phyloP scores from a whole-genome alignment of 2,797 vertebrate genomes.

The Champsocephalus esox region DNA sequence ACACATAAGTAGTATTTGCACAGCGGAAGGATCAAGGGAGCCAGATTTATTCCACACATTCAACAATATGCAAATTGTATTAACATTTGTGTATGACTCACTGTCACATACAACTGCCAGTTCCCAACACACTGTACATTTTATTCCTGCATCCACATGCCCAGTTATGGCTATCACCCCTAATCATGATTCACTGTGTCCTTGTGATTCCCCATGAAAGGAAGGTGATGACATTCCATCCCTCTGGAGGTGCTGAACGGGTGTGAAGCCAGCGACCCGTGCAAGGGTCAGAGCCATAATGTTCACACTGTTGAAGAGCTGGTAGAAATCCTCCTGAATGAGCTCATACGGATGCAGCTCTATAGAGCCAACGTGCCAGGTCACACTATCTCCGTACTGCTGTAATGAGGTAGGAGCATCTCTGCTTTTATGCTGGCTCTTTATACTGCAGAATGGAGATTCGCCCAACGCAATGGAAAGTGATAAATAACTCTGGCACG shows the following conservation, averaged over 20 bases:
- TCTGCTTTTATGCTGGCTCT: conserved; percentile 35
- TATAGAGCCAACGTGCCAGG: conserved; percentile 29
- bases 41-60: neutral
- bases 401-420: conserved; percentile 59
- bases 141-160: conserved; percentile 16
- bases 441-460: conserved; percentile 57
- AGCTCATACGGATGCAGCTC: conserved; percentile 43
- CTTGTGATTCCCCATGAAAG: conserved; percentile 48
- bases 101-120: conserved; percentile 7
- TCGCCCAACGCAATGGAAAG: conserved; percentile 49
- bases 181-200: conserved; percentile 51
- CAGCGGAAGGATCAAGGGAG: neutral
- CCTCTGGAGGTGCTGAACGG: conserved; percentile 12
- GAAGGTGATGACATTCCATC: conserved; percentile 44
- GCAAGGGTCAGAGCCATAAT: conserved; percentile 19
- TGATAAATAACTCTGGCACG: conserved; percentile 80
- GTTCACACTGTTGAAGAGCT: conserved; percentile 20
- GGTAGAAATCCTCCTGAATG: conserved; percentile 34
- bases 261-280: conserved; percentile 46
- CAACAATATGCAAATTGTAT: conserved; percentile 36
- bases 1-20: conserved; percentile 13
- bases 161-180: conserved; percentile 13
- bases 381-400: conserved; percentile 51
- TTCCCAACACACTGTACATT: neutral
- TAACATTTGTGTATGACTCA: conserved; percentile 24